phyloP scores from a whole-genome alignment of 2,888 invertebrate species.

The Opisthograptis luteolata region DNA sequence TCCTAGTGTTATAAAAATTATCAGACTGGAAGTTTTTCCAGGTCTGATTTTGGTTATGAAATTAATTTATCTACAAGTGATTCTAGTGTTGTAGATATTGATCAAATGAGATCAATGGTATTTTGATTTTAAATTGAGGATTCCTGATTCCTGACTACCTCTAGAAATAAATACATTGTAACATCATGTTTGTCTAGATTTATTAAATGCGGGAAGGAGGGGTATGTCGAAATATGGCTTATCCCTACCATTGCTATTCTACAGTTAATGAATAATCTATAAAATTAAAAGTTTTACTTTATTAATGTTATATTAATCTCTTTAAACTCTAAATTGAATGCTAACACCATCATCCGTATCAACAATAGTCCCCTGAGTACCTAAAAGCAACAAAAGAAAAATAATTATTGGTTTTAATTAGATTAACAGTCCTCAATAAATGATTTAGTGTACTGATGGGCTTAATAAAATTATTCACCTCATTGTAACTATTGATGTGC shows the following conservation, averaged over 20 bases:
- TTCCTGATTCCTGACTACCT: constrained; percentile 14
- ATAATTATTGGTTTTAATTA: too few relatives aligned
- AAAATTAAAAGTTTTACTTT: too few relatives aligned
- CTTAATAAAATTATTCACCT: too few relatives aligned
- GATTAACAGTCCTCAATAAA: too few relatives aligned
- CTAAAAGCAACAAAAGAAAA: too few relatives aligned
- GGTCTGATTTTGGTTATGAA: constrained; percentile 13
- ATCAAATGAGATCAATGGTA: constrained; percentile 12
- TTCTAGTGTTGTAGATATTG: constrained; percentile 13
- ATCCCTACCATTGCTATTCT: neutral
- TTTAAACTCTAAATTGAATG: too few relatives aligned
- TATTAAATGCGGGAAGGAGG: neutral
- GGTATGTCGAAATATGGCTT: constrained; percentile 2
- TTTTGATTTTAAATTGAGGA: constrained; percentile 6
- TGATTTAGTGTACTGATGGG: too few relatives aligned
- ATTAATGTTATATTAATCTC: too few relatives aligned
- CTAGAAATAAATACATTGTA: constrained; percentile 7
- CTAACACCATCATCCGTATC: too few relatives aligned
- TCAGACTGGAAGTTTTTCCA: constrained; percentile 15
- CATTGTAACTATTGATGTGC: too few relatives aligned
- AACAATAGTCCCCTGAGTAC: too few relatives aligned
- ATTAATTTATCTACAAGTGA: constrained; percentile 8
- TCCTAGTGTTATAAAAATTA: constrained; percentile 11
- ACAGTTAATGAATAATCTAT: too few relatives aligned
- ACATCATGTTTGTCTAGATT: constrained; percentile 9